Base-by-base conservation (phyloP, 2,113 vertebrate genomes). In the Mobula birostris region DNA sequence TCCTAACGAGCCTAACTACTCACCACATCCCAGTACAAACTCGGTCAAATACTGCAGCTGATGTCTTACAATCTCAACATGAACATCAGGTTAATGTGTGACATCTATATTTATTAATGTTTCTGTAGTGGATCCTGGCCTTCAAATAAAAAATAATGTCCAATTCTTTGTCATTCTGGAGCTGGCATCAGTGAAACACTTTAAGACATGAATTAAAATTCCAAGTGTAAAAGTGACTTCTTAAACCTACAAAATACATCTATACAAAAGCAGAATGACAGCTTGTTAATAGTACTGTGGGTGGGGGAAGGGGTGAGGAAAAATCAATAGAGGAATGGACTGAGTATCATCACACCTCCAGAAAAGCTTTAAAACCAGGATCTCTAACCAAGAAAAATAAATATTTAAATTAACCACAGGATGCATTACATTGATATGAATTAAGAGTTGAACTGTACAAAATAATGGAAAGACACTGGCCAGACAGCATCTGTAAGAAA, bases 191-290 rank as follows among this genome's bases (percentile, higher is more conserved):
- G 85, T 32, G 61, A 32, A 90, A 90, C 85, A 88, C 85, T 32
- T 87, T 66, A 90, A 90, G 85, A 88, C 85, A 66, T 66, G 85
- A 90, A 90, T 68, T 90, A 90, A n/a, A 90, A 90, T 90, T 68
- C 14, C 85, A 66, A 68, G 61, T 66, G 85, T 90, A 90, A 68
- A 90, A 90, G 85, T 90, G 85, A 90, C 85, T 90, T 90, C 66
- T 68, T 74, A 74, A 90, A 66, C 85, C 85, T 68, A 66, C n/a
- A 90, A 68, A 90, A 90, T 68, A 90, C 61, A 68, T 90, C 2
- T 90, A 19, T 66, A 68, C 85, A 90, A 90, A 90, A 90, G 85
- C 85, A 66, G 85, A 79, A 68, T 90, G 61, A 90, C 61, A 24
- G 32, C 77, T 8, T 90, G 58, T 87, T 32, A 68, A 88, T 27